Conservation (phyloP, 2,797 vertebrate species). For the Macroramphosus scolopax region DNA sequence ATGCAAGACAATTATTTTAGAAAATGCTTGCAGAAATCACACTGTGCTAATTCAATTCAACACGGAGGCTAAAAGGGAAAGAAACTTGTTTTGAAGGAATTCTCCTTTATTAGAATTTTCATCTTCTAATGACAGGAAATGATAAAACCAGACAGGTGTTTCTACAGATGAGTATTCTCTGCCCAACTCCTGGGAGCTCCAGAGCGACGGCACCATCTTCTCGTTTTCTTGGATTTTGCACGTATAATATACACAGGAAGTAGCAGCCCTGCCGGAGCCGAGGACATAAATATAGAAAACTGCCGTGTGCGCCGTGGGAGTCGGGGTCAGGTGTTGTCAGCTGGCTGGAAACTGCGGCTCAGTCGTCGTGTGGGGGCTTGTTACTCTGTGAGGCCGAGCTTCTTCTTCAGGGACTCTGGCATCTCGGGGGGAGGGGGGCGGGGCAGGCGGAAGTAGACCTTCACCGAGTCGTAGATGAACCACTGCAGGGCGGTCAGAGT, state of each 20-base stretch:
- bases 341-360: constrained; percentile 7
- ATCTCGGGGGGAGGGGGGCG: constrained; percentile 94
- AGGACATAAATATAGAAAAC: constrained; percentile 73
- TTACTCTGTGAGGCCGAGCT: constrained; percentile 86
- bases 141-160: constrained; percentile 66
- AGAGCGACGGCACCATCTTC: constrained; percentile 15
- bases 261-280: constrained; percentile 25
- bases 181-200: constrained; percentile 9
- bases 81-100: constrained; percentile 41
- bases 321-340: constrained; percentile 4
- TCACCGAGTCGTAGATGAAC: constrained; percentile 97
- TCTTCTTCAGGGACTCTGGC: constrained; percentile 95
- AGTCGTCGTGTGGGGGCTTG: no score
- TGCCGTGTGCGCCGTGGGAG: constrained; percentile 33
- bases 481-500: constrained; percentile 94
- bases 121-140: constrained; percentile 62
- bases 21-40: no score
- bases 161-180: constrained; percentile 51
- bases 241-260: constrained; percentile 59
- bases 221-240: constrained; percentile 9
- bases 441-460: constrained; percentile 95
- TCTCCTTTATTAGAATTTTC: constrained; percentile 61
- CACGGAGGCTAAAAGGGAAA: no score
- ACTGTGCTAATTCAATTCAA: no score
- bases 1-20: no score